These are phyloP conservation scores for Tinea trinotella DNA, from an alignment of 2,888 invertebrate genomes.

Conservation along the genomic window DNA sequence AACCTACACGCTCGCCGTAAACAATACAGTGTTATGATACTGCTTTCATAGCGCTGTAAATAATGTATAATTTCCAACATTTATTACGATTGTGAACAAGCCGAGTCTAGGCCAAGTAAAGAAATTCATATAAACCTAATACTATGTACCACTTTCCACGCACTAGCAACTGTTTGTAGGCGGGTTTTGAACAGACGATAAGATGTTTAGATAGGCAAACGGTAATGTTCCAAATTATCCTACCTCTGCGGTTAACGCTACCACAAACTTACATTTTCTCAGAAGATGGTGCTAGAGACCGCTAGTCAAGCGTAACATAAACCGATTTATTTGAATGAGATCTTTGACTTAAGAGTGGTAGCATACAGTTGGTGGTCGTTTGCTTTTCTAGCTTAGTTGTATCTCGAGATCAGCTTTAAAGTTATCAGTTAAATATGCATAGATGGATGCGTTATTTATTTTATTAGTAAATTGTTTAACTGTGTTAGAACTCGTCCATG, in stretches of 20 bases:
- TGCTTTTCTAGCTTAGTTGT: no score
- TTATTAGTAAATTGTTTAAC: no score
- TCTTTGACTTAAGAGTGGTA: no score
- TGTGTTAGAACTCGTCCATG: no score
- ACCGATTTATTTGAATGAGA: not conserved
- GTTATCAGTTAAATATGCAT: no score
- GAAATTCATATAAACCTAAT: slow-evolving; percentile 7
- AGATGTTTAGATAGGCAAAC: slow-evolving; percentile 9
- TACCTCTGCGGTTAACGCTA: not conserved
- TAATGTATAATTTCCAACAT: not conserved
- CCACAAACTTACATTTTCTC: not conserved
- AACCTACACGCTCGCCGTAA: not conserved
- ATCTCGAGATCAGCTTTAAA: no score
- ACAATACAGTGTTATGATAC: not conserved
- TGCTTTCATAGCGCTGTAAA: no score
- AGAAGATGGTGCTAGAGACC: not conserved
- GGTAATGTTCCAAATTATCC: not conserved
- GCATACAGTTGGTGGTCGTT: no score
- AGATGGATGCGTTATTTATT: no score
- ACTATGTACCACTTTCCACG: slow-evolving; percentile 10
- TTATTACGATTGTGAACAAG: not conserved
- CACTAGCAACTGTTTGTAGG: slow-evolving; percentile 2
- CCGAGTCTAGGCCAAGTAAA: not conserved
- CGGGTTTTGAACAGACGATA: not conserved
- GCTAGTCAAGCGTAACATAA: not conserved